Percentiles rank a stretch among this genome's conserved stretches.
These are phyloP conservation scores for Antitype chi DNA, from an alignment of 2,888 invertebrate genomes.

Conservation along the genomic window DNA sequence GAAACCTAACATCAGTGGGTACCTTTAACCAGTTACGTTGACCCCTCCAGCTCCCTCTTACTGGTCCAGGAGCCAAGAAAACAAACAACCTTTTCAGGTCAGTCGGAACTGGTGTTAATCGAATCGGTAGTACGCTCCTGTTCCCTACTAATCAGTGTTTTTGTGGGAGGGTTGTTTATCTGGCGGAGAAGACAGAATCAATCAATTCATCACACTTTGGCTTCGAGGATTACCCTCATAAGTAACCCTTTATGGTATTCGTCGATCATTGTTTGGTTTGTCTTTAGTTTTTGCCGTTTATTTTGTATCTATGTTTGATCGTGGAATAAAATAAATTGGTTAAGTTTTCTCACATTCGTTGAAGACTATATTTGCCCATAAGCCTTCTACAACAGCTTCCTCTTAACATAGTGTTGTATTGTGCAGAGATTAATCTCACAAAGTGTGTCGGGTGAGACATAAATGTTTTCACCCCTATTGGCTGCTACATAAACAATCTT, in stretches of 20 bases:
- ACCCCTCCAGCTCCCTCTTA: constrained; percentile 48
- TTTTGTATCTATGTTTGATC: neutral
- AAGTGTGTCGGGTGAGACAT: constrained; percentile 55
- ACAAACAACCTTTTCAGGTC: constrained; percentile 68
- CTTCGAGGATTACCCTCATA: constrained; percentile 53
- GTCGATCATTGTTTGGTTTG: constrained; percentile 44
- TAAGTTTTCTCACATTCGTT: neutral
- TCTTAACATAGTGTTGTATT: constrained; percentile 26
- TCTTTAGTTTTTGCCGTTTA: neutral
- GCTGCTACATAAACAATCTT: constrained; percentile 76
- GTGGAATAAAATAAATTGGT: neutral
- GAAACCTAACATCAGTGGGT: constrained; percentile 68
- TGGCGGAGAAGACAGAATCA: constrained; percentile 69
- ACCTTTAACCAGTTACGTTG: constrained; percentile 51
- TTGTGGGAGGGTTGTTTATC: constrained; percentile 72
- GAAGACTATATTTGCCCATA: constrained; percentile 18
- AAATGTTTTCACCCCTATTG: constrained; percentile 82
- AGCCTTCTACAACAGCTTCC: constrained; percentile 2
- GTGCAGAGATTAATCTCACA: constrained; percentile 34
- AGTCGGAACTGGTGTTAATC: constrained; percentile 62
- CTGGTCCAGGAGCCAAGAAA: constrained; percentile 46
- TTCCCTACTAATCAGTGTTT: constrained; percentile 76
- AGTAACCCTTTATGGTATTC: constrained; percentile 45
- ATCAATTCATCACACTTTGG: constrained; percentile 70
- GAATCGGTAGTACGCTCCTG: constrained; percentile 65